Evolutionary conservation across 1,140 invertebrate species (phyloP).

Genomic region (Drosophila suzukii): DNA sequence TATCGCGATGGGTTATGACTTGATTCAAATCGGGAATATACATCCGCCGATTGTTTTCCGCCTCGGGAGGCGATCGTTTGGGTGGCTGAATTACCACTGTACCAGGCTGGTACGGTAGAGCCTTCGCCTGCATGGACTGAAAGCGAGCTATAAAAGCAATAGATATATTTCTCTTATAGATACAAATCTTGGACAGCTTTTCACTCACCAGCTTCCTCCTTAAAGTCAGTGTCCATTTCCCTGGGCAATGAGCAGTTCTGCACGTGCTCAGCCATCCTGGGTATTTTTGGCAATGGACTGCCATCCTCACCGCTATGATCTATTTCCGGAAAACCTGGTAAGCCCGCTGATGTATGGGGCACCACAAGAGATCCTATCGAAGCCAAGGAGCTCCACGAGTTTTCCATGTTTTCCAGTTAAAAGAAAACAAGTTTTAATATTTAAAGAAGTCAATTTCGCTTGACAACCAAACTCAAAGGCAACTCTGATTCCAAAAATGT

Average conservation of each 20-base stretch:
- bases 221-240: neutral
- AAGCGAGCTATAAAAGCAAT: neutral
- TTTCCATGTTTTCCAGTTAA: neutral
- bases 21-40: neutral
- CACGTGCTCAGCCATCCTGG: neutral
- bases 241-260: neutral
- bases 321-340: neutral
- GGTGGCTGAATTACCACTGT: neutral
- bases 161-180: neutral
- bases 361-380: neutral
- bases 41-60: constrained; percentile 1
- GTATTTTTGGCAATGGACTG: neutral
- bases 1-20: neutral
- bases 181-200: neutral
- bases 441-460: neutral
- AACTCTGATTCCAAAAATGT: neutral
- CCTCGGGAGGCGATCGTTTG: neutral
- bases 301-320: neutral
- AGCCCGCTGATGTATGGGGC: neutral
- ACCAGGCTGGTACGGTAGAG: neutral
- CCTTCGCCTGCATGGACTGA: neutral
- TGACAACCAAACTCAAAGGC: neutral
- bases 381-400: neutral
- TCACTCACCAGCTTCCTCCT: neutral
- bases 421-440: neutral